Evolutionary conservation across 2,113 vertebrate genomes (phyloP), one percentile per base, ranked within the genome.

Genomic region (Micronycteris hirsuta): DNA sequence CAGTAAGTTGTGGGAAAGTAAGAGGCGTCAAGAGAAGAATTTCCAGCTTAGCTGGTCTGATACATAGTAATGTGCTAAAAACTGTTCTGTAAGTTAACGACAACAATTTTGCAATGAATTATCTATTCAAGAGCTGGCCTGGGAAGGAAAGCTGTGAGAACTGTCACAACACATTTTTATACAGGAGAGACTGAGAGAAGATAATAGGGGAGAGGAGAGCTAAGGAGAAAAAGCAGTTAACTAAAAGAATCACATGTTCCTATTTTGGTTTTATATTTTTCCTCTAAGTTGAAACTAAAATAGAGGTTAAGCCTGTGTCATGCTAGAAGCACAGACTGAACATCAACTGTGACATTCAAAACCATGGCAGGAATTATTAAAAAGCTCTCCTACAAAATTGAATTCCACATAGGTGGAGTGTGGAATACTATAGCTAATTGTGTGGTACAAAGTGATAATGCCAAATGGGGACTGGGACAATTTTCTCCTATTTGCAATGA

Each of bases 261-360:
- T 68, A 83, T 52, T 81, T 82, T 41, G 71, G 16, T 91, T 70
- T 73, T 85, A 61, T 80, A 52, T 78, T 93, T 91, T 91, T 36
- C 82, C 77, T 73, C 41, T 67, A 86, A 89, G 22, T 73, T 71
- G 86, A 95, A 94, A 77, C 86, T 84, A 63, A 92, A 87, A 82
- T 20, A 65, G 28, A 81, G 24, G 22, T 58, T 89, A 84, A 80
- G n/a, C 43, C 88, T 41, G 20, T 28, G 24, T 73, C 68, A 78
- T 94, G 20, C 56, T 70, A 43, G 71, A 92, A 95, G 45, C 5
- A 90, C 20, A 80, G 45, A 67, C 7, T 36, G 22, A n/a, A 49
- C 16, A 52, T 83, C n/a, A 58, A 54, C 45, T 41, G 31, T 49
- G 74, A 74, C 33, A 31, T 70, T 67, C 38, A 91, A 89, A 82